Conservation (phyloP, 2,113 vertebrate species). For the Nibea albiflora region DNA sequence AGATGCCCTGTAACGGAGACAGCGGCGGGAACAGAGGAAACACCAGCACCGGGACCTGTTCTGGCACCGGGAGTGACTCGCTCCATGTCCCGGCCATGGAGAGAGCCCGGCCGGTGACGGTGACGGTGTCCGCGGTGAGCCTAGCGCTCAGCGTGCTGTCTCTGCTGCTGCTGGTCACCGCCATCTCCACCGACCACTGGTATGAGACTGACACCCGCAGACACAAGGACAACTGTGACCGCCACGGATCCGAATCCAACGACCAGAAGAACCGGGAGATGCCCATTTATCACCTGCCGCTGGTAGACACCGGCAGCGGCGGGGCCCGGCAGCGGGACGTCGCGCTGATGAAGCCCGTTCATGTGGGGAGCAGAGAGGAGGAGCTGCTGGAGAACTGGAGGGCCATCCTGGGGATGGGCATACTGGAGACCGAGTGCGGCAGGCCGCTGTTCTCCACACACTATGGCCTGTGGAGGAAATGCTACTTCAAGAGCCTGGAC, state of each 20-base stretch:
- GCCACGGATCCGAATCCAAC: slow-evolving; percentile 84
- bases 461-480: slow-evolving; percentile 90
- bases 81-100: slow-evolving; percentile 83
- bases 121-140: slow-evolving; percentile 86
- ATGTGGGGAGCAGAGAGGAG: slow-evolving; percentile 84
- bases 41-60: slow-evolving; percentile 20
- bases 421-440: slow-evolving; percentile 90
- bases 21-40: slow-evolving; percentile 16
- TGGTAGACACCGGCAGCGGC: slow-evolving; percentile 82
- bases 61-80: slow-evolving; percentile 24
- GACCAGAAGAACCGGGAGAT: slow-evolving; percentile 91
- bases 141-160: slow-evolving; percentile 85
- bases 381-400: slow-evolving; percentile 89
- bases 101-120: slow-evolving; percentile 82
- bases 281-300: slow-evolving; percentile 92
- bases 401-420: slow-evolving; percentile 89
- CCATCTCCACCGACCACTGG: slow-evolving; percentile 91
- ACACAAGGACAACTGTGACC: slow-evolving; percentile 91
- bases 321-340: slow-evolving; percentile 75
- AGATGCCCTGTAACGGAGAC: slow-evolving; percentile 70
- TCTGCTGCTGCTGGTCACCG: slow-evolving; percentile 86
- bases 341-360: slow-evolving; percentile 83
- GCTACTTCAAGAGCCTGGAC: slow-evolving; percentile 87
- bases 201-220: slow-evolving; percentile 90
- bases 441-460: slow-evolving; percentile 89